These are phyloP conservation scores for Ginglymostoma cirratum DNA, from an alignment of 2,113 vertebrate species.

Conservation along the genomic window DNA sequence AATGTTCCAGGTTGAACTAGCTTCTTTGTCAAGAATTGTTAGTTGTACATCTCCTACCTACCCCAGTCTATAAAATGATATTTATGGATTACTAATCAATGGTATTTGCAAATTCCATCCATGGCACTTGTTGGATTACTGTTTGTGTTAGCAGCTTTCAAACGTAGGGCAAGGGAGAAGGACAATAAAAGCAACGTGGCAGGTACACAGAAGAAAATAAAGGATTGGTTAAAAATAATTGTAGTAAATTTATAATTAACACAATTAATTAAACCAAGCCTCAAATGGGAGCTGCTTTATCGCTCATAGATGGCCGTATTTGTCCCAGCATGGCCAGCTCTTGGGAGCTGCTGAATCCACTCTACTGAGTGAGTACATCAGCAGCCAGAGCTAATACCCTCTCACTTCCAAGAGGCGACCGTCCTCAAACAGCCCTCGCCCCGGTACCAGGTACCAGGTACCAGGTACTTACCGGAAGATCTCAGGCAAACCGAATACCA, in stretches of 20 bases:
- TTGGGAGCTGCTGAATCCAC: too few species aligned
- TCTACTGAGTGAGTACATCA: too few species aligned
- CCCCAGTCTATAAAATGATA: not conserved
- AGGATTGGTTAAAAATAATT: not conserved
- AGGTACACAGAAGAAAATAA: not conserved
- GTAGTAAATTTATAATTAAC: not conserved
- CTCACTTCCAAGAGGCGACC: too few species aligned
- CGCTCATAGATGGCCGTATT: too few species aligned
- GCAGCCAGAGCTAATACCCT: too few species aligned
- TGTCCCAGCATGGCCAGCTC: too few species aligned
- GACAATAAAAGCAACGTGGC: not conserved
- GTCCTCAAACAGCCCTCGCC: too few species aligned
- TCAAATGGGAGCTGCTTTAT: too few species aligned
- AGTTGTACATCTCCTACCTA: not conserved
- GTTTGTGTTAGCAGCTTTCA: not conserved
- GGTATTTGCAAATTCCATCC: too few species aligned
- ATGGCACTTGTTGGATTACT: not conserved
- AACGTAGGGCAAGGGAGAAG: not conserved
- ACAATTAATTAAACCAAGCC: too few species aligned
- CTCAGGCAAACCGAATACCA: not conserved
- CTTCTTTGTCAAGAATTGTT: not conserved
- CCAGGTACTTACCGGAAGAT: not conserved
- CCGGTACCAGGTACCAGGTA: not conserved
- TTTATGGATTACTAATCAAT: not conserved
- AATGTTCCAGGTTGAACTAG: not conserved